Conservation (phyloP, 2,888 invertebrate species). For the Sinodicranocentrus sp. region DNA sequence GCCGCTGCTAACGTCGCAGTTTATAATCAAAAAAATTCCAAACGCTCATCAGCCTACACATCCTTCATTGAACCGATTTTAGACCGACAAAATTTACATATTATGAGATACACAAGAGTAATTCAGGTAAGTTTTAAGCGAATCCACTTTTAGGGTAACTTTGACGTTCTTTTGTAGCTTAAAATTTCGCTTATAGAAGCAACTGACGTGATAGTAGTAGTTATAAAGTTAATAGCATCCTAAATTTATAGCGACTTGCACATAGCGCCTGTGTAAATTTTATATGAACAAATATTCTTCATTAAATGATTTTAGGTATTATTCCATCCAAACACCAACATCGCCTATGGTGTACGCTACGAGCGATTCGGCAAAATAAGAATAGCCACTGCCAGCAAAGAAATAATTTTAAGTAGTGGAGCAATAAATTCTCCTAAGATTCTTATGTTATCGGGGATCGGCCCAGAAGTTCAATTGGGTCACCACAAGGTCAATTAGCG, state of each 20-base stretch:
- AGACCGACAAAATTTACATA: conserved; percentile 34
- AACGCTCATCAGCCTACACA: conserved; percentile 41
- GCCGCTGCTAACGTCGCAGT: conserved; percentile 46
- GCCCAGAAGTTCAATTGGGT: conserved; percentile 49
- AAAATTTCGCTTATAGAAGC: too few relatives aligned
- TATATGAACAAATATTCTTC: too few relatives aligned
- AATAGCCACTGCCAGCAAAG: conserved; percentile 38
- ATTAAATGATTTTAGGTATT: conserved; percentile 52
- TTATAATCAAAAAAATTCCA: conserved; percentile 41
- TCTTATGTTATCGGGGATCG: conserved; percentile 48
- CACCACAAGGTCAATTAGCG: conserved; percentile 28
- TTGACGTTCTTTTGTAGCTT: too few relatives aligned
- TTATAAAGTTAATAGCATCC: too few relatives aligned
- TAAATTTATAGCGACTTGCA: too few relatives aligned
- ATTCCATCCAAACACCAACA: conserved; percentile 15
- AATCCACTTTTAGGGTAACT: conserved; percentile 5
- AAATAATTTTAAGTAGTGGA: conserved; percentile 57
- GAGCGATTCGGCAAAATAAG: conserved; percentile 59
- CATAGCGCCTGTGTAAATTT: too few relatives aligned
- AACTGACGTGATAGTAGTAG: too few relatives aligned
- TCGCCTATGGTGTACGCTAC: conserved; percentile 51
- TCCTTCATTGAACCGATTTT: conserved; percentile 58
- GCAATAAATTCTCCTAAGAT: conserved; percentile 59
- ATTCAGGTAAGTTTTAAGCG: conserved; percentile 36
- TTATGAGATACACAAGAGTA: conserved; percentile 53